Base-by-base conservation (phyloP, 2,797 vertebrate genomes). In the Clarias laeviceps region DNA sequence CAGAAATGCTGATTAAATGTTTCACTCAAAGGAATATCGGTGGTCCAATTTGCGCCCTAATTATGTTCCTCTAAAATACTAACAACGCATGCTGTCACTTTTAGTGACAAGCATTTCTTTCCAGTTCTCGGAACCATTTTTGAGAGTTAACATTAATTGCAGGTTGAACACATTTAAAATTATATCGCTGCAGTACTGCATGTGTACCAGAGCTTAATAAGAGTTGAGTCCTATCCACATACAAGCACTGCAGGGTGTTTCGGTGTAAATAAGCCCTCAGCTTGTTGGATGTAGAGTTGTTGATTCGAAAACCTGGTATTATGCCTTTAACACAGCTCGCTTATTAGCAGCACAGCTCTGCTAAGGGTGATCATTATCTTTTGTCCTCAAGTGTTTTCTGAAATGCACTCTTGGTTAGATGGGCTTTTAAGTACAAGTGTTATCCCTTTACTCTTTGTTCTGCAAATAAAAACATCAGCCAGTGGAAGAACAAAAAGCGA, bases 381-480 rank as follows among this genome's bases (percentile, higher is more conserved):
- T 37, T 37, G 29, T 34, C 74, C 29, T 59, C 29, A 34, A 29
- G 8, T 15, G 29, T 24, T 34, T 59, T 14, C 29, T 77, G 29
- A 57, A 45, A 77, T 59, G 32, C 76, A 61, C 32, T 78, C 22
- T 78, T 61, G 76, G 57, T 37, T 34, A 22, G 56, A 78, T 34
- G 76, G 56, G 56, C 29, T 78, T 59, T 59, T 24, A 77, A 45
- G 45, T 45, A 37, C 72, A 45, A 45, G 14, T 45, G 37, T 80
- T 27, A 27, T 64, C 37, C 14, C 37, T 17, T 27, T 29, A 37
- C 56, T 24, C 24, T n/a, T 7, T 80, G 34, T n/a, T 27, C 24
- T 20, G 24, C 37, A 64, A 80, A 80, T 37, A 64, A 80, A 80
- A 29, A 20, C 50, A 77, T 57, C 29, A 32, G 50, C n/a, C 73